A percentile compares a stretch with the other conserved stretches of the same genome.
These are phyloP conservation scores for Erebia epiphron DNA, from an alignment of 2,888 invertebrate species.

Conservation along the genomic window DNA sequence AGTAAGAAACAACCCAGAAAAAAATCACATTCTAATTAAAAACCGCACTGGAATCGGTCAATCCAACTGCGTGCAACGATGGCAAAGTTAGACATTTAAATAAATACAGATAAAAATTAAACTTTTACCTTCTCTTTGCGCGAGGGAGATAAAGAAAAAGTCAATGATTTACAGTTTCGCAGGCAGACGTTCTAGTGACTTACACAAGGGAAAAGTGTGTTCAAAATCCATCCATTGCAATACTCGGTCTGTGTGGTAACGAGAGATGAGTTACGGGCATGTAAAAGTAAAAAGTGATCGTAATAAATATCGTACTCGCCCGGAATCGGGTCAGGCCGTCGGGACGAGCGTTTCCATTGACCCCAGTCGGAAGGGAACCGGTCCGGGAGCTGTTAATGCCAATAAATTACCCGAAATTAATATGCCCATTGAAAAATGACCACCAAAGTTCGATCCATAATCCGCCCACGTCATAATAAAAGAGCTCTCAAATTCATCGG, in stretches of 20 bases:
- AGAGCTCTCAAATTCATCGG: neutral
- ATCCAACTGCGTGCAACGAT: no score
- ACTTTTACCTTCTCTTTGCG: no score
- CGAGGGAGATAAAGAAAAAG: no score
- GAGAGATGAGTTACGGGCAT: conserved; percentile 31
- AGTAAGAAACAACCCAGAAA: no score
- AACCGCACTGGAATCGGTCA: no score
- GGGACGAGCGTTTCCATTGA: conserved; percentile 39
- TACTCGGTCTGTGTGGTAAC: conserved; percentile 9
- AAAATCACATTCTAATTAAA: no score
- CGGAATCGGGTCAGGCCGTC: conserved; percentile 35
- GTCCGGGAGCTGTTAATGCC: conserved; percentile 40
- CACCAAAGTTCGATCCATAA: conserved; percentile 38
- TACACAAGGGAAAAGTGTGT: neutral
- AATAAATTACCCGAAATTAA: conserved; percentile 42
- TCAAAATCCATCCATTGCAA: neutral
- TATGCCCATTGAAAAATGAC: conserved; percentile 50
- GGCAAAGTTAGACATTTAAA: no score
- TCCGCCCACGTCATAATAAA: conserved; percentile 22
- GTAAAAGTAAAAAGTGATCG: conserved; percentile 34
- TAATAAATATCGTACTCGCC: conserved; percentile 32
- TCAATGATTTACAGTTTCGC: no score
- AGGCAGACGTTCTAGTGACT: neutral
- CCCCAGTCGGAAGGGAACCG: conserved; percentile 38
- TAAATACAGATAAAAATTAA: neutral